phyloP scores from a whole-genome alignment of 1,140 invertebrate genomes.

The Whitmania pigra region DNA sequence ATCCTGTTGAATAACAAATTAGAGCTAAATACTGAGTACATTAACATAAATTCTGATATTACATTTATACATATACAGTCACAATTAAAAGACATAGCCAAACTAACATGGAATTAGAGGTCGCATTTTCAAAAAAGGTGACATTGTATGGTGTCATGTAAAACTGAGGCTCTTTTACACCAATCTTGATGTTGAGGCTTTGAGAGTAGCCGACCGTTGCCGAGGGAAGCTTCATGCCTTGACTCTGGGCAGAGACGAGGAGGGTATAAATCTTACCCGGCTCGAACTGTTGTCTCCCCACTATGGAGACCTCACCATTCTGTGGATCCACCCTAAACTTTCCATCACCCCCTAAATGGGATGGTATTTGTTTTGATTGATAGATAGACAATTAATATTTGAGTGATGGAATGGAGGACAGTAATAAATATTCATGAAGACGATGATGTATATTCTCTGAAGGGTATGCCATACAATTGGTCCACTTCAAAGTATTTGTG shows the following conservation, averaged over 20 bases:
- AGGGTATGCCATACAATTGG: no score
- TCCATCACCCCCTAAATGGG: conserved; percentile 13
- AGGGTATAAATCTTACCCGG: conserved; percentile 3
- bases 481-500: no score
- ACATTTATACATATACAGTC: no score
- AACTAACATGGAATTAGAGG: not conserved
- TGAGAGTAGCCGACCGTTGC: not conserved
- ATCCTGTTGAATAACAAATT: not conserved
- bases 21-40: no score
- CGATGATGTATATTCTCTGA: no score
- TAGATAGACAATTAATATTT: not conserved
- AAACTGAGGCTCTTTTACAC: conserved; percentile 1
- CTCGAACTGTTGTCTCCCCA: conserved; percentile 15
- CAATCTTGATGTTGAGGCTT: conserved; percentile 12
- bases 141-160: conserved; percentile 9
- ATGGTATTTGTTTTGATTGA: not conserved
- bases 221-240: not conserved
- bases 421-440: no score
- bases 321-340: conserved; percentile 13
- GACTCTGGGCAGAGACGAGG: not conserved
- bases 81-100: not conserved
- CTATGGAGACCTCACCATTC: conserved; percentile 20
- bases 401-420: no score
- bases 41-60: no score
- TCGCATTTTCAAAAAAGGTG: not conserved